A percentile compares a stretch with the other conserved stretches of the same genome.
Conservation (phyloP, 92 coral and sea anemone genomes). For the Bergia puertoricense region DNA sequence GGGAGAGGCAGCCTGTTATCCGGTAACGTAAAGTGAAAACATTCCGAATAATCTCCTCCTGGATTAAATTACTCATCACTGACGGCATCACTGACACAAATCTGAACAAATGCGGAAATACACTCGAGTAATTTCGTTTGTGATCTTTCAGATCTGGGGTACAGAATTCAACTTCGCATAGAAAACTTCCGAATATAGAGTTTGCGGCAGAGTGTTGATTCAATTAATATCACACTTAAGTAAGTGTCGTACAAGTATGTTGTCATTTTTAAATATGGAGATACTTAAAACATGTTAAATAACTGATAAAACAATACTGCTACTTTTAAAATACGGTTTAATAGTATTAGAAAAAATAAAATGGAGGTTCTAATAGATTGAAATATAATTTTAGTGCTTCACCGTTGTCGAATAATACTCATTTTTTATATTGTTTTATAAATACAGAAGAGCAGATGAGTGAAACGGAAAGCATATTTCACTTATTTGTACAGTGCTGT, state of each 20-base stretch:
- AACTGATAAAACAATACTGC: too few relatives aligned
- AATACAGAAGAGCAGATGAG: too few relatives aligned
- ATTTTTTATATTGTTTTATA: too few relatives aligned
- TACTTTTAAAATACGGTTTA: too few relatives aligned
- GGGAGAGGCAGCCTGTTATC: conserved; percentile 29
- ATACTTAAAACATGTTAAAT: too few relatives aligned
- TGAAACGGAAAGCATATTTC: too few relatives aligned
- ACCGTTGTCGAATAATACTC: too few relatives aligned
- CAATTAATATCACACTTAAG: not conserved
- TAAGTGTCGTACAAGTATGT: not conserved
- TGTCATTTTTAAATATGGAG: too few relatives aligned
- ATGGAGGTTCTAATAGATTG: too few relatives aligned
- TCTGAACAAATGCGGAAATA: not conserved
- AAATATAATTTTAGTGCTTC: too few relatives aligned
- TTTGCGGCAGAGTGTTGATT: not conserved
- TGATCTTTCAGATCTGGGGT: not conserved
- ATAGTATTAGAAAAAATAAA: too few relatives aligned
- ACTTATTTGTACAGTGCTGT: too few relatives aligned
- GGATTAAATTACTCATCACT: conserved; percentile 5
- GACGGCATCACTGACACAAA: not conserved
- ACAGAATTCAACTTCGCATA: not conserved
- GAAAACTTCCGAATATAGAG: conserved; percentile 2
- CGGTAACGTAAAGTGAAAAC: not conserved
- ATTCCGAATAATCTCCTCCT: conserved; percentile 17
- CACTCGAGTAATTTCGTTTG: not conserved